Evolutionary conservation across 2,888 invertebrate genomes (phyloP), one percentile per base, ranked within the genome.

Genomic region (Cryptops parisi): DNA sequence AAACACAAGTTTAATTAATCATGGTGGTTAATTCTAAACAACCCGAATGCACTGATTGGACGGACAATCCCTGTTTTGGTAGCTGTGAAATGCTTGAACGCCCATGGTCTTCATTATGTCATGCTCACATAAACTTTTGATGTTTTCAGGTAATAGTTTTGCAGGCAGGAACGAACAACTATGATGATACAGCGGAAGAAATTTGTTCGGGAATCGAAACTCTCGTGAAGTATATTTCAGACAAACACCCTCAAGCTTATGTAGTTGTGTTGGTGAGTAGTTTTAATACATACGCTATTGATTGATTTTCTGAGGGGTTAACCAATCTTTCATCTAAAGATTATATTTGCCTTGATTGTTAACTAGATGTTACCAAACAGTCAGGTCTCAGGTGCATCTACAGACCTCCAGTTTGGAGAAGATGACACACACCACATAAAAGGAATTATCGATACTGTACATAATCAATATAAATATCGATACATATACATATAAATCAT

Each of bases 161-260:
- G 50, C 80, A 85, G 69, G 83, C 85, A 58, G 91, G 93, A 55
- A 89, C 90, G 55, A 90, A 89, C 68, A 91, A 93, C 73, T 77
- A 84, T 66, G 76, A 76, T 50, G 78, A 87, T 67, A 76, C 80
- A 27, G 77, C 87, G n/a, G 82, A 84, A 61, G 78, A 90, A 72
- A 79, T 90, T 48, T 76, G 79, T 54, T 84, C 82, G 62, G 91
- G 89, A 19, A 81, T 93, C 58, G 65, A 81, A 64, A 81, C 81
- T 70, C 82, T 89, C 64, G 78, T 87, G 54, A 73, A 76, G 62
- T 76, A 76, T 60, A 81, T 89, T 63, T 76, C 79, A 59, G 78
- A 80, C 62, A 85, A 81, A 68, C 82, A 86, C 64, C 82, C 84
- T 47, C 78, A 80, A 67, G 80, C 82, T 55, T 82, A 86, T 64